phyloP scores from a whole-genome alignment of 2,113 vertebrate species.

The Neogale vison region DNA sequence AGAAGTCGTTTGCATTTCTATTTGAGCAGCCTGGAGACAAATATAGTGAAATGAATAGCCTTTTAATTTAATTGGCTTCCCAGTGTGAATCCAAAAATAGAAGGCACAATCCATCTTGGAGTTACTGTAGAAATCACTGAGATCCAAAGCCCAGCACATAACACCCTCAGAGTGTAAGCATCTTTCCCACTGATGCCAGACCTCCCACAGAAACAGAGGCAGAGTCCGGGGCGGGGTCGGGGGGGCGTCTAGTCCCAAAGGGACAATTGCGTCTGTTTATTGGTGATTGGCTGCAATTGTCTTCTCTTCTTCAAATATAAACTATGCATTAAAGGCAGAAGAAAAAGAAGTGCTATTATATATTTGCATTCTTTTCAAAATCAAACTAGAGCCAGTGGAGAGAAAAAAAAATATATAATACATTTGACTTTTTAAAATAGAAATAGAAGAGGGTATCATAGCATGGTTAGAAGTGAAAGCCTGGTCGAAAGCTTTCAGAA shows the following conservation, averaged over 20 bases:
- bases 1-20: conserved; percentile 81
- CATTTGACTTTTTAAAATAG: conserved; percentile 43
- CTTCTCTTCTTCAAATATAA: conserved; percentile 43
- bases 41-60: conserved; percentile 83
- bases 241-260: conserved; percentile 61
- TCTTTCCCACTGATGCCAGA: conserved; percentile 56
- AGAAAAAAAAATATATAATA: not conserved
- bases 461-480: conserved; percentile 42
- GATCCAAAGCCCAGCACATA: conserved; percentile 71
- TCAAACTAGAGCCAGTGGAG: not conserved
- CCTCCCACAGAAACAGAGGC: conserved; percentile 64
- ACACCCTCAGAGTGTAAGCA: not conserved
- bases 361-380: conserved; percentile 63
- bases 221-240: not conserved
- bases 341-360: not conserved
- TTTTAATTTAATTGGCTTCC: conserved; percentile 87
- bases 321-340: not conserved
- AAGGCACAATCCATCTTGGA: conserved; percentile 73
- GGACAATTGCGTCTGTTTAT: conserved; percentile 70
- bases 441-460: conserved; percentile 46
- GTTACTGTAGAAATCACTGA: conserved; percentile 79
- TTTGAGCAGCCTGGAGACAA: conserved; percentile 81
- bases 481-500: not conserved
- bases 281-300: conserved; percentile 52
- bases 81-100: conserved; percentile 78